Evolutionary conservation across 2,797 vertebrate species (phyloP).

Genomic region (Allochrocebus solatus): DNA sequence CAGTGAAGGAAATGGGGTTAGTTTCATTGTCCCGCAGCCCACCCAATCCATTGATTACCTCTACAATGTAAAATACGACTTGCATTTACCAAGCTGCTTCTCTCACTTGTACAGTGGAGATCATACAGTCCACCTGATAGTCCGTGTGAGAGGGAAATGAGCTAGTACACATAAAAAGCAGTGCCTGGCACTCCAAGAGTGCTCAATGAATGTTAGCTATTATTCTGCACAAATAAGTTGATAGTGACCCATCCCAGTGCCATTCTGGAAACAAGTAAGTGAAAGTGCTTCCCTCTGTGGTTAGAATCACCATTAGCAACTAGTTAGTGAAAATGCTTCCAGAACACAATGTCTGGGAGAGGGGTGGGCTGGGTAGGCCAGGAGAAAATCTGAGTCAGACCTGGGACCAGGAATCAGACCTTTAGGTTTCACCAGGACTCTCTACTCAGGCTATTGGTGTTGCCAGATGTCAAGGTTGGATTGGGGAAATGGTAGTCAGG

Average conservation of each 20-base stretch:
- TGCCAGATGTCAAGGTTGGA: neutral
- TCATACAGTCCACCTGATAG: neutral
- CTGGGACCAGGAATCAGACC: neutral
- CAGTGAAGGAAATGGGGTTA: neutral
- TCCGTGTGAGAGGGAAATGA: neutral
- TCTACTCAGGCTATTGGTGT: neutral
- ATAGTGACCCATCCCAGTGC: neutral
- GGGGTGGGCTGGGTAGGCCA: neutral
- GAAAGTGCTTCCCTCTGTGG: neutral
- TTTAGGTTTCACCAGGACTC: neutral
- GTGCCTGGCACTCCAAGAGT: neutral
- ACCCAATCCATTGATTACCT: neutral
- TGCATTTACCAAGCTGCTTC: neutral
- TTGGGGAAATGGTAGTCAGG: neutral
- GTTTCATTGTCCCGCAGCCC: neutral
- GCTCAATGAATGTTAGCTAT: neutral
- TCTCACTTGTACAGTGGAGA: slow-evolving; percentile 10
- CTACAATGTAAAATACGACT: neutral
- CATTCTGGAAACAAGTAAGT: neutral
- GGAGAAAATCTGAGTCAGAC: neutral
- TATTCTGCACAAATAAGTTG: neutral
- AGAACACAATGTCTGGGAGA: neutral
- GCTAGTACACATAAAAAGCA: neutral
- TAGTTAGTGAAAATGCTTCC: neutral
- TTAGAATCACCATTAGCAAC: neutral